Base-by-base conservation (phyloP, 2,888 invertebrate species). In the Callyntrura sp. region DNA sequence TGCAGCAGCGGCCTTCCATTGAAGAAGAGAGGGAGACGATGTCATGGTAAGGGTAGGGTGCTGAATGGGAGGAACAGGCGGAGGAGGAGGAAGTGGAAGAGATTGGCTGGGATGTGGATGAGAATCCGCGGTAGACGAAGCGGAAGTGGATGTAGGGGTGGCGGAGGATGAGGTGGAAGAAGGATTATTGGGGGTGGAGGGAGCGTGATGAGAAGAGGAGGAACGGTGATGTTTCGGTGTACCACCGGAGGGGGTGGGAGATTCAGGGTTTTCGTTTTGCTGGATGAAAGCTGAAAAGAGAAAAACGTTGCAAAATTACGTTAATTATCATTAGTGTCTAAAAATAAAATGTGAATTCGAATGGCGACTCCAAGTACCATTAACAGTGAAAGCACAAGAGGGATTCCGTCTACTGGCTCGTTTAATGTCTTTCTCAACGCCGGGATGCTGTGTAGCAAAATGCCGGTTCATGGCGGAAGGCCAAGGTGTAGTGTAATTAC, bases 401-500 rank as follows among this genome's bases (percentile, higher is more conserved):
- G 76, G 76, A 23, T 76, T 76, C 12, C 76, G 48, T 11, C 76
- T 17, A 51, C 28, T 76, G 12, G 76, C 48, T 12, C 76, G 1
- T 25, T 76, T 76, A 12, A 76, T 76, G 23, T 76, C n/a, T 20
- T 76, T 76, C 3, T 48, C 48, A 23, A 48, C 25, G 12, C 51
- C 51, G 28, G 76, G 76, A 51, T 76, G 76, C 23, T 76, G 76
- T 1, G 76, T 76, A 14, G 23, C 25, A 51, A 76, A 76, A 48
- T 76, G 76, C 2, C 76, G 1, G 76, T 76, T 76, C 76, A 76
- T 76, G 8, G 76, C 76, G 6, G 76, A 76, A 1, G 76, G 76
- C 76, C 76, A 76, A 9, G 76, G 76, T 12, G 76, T 76, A 1
- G 76, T 51, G 23, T 76, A 76, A 23, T 23, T 51, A 20, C 76